phyloP scores from a whole-genome alignment of 2,888 invertebrate genomes.

The Crepidodera aurea region DNA sequence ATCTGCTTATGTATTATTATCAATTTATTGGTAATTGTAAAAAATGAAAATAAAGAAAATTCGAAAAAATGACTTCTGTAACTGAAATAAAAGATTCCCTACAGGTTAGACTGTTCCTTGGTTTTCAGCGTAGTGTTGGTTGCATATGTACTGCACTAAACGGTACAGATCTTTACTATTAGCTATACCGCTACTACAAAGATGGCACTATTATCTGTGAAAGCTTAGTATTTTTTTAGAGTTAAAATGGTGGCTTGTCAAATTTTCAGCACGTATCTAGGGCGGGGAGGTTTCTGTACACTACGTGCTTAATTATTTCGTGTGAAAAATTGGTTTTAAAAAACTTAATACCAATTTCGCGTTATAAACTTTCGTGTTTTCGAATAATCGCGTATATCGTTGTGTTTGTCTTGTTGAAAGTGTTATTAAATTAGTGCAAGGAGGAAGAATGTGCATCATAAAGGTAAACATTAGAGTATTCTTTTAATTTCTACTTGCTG shows the following conservation, averaged over 20 bases:
- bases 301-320: slow-evolving; percentile 50
- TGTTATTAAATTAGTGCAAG: slow-evolving; percentile 26
- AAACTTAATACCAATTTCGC: slow-evolving; percentile 10
- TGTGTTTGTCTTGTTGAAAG: slow-evolving; percentile 32
- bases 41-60: too few relatives aligned
- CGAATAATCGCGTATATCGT: slow-evolving; percentile 9
- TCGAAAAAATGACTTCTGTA: too few relatives aligned
- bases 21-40: too few relatives aligned
- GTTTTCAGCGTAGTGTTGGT: too few relatives aligned
- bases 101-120: too few relatives aligned
- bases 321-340: slow-evolving; percentile 30
- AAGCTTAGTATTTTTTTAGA: slow-evolving; percentile 36
- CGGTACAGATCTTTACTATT: too few relatives aligned
- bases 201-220: slow-evolving; percentile 13
- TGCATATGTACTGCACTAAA: too few relatives aligned
- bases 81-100: too few relatives aligned
- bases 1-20: too few relatives aligned
- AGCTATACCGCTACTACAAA: not conserved
- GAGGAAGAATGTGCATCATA: slow-evolving; percentile 47
- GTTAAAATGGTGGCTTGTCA: slow-evolving; percentile 61
- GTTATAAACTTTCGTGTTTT: slow-evolving; percentile 12
- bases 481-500: slow-evolving; percentile 49
- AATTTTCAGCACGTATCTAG: slow-evolving; percentile 60
- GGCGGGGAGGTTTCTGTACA: slow-evolving; percentile 57
- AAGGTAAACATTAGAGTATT: slow-evolving; percentile 60